Percentiles rank a stretch among this genome's conserved stretches.
Evolutionary conservation across 2,797 vertebrate species (phyloP).

Genomic region (Xiphophorus birchmanni): DNA sequence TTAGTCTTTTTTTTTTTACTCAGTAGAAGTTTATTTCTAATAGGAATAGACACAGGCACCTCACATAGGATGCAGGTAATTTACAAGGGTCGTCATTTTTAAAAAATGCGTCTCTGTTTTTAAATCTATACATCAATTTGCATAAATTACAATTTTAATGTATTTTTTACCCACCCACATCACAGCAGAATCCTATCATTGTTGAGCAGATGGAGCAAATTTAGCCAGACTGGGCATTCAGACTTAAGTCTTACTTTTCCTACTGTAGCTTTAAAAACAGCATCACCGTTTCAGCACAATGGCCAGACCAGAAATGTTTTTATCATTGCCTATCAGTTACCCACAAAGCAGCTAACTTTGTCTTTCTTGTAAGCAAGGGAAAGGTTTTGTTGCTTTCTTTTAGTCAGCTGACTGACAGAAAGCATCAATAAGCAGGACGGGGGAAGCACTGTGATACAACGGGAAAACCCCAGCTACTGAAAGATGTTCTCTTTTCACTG

Average conservation of each 20-base stretch:
- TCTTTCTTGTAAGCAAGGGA: not conserved
- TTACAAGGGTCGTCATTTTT: not conserved
- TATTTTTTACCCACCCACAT: too few relatives aligned
- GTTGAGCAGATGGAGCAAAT: too few relatives aligned
- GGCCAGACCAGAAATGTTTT: not conserved
- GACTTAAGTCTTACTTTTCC: too few relatives aligned
- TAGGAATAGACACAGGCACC: not conserved
- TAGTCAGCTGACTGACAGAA: not conserved
- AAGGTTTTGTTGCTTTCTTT: not conserved
- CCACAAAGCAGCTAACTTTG: not conserved
- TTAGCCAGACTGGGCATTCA: not conserved
- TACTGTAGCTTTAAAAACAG: not conserved
- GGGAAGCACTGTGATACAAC: not conserved
- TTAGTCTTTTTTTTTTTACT: not conserved
- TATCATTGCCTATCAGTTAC: too few relatives aligned
- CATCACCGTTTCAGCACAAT: not conserved
- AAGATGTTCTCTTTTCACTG: not conserved
- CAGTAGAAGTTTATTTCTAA: not conserved
- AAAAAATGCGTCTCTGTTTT: not conserved
- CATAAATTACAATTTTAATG: too few relatives aligned
- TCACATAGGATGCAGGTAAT: not conserved
- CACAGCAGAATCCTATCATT: too few relatives aligned
- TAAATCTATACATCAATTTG: not conserved
- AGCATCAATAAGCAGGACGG: not conserved
- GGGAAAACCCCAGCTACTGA: not conserved